phyloP scores from a whole-genome alignment of 2,797 vertebrate species.

The Sebastes ruberrimus region DNA sequence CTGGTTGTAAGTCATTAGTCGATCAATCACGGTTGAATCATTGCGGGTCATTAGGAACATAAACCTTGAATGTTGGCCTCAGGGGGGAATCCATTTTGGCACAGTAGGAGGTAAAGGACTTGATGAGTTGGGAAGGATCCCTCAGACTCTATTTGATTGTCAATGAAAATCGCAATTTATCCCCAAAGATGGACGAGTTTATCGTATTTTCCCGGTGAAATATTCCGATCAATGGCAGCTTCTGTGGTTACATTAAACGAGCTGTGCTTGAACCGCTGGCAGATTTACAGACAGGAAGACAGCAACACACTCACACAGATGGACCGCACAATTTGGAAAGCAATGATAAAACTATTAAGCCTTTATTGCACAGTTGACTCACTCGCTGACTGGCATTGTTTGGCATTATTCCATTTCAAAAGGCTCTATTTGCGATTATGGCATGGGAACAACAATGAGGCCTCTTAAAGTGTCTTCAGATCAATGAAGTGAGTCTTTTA shows the following conservation, averaged over 20 bases:
- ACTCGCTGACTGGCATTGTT: constrained; percentile 45
- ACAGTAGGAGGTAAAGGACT: constrained; percentile 36
- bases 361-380: constrained; percentile 33
- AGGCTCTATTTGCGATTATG: constrained; percentile 57
- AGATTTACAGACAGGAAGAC: constrained; percentile 19
- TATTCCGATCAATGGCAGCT: neutral
- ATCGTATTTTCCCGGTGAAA: neutral
- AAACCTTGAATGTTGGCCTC: constrained; percentile 49
- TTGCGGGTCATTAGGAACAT: constrained; percentile 61
- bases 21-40: constrained; percentile 68
- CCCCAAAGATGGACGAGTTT: neutral
- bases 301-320: constrained; percentile 5
- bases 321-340: neutral
- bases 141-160: constrained; percentile 14
- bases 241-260: constrained; percentile 9
- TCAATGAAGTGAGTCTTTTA: constrained; percentile 68
- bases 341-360: constrained; percentile 56
- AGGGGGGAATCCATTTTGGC: constrained; percentile 43
- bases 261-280: constrained; percentile 9
- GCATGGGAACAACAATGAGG: constrained; percentile 36
- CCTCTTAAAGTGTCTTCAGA: constrained; percentile 59
- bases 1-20: constrained; percentile 49
- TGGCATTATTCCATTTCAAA: constrained; percentile 54
- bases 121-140: constrained; percentile 11
- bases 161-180: constrained; percentile 34